Base-by-base conservation (phyloP, 2,888 invertebrate genomes). In the Cryptocephalus primarius region DNA sequence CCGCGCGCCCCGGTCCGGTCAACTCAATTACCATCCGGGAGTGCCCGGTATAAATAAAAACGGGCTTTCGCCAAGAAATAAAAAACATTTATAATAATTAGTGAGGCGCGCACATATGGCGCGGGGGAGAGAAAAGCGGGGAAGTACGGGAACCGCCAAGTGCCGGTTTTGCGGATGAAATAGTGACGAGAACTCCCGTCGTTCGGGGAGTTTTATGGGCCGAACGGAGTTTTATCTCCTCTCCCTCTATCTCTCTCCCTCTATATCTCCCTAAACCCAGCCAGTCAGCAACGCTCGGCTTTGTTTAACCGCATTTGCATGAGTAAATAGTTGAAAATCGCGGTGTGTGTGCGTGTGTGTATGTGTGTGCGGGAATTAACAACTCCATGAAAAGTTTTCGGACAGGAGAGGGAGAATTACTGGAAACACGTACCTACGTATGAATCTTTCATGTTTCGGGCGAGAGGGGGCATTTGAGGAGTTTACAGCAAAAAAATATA, bases 81-180 rank as follows among this genome's bases (percentile, higher is more conserved):
- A 67, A 68, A 66, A 61, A 59, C 68, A 66, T 69, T 66, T 64
- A 67, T 69, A 66, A 63, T 64, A 61, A 65, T 69, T 69, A 68
- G 61, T 50, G 53, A 49, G 22, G 22, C 22, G 22, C 22, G 58
- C 60, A 57, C 60, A 61, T 63, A 64, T 65, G 63, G 22, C 22
- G 22, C 22, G 22, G 22, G 22, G 22, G 22, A 6, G 6, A 6
- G 6, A 6, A 22, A 22, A 22, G 6, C 2, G 22, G 22, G 22
- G 22, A 6, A 22, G 22, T 22, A 22, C 22, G 22, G 22, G 22
- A 22, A 22, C 22, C 22, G 22, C 22, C 22, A 22, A 22, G 22
- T 63, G 61, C 53, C 59, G 63, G 59, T 65, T 55, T 47, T 56
- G 55, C 50, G 56, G 57, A 54, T 54, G 55, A 67, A 67, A 67